Conservation (phyloP, 2,888 invertebrate genomes). For the Phymatocera aterrima region DNA sequence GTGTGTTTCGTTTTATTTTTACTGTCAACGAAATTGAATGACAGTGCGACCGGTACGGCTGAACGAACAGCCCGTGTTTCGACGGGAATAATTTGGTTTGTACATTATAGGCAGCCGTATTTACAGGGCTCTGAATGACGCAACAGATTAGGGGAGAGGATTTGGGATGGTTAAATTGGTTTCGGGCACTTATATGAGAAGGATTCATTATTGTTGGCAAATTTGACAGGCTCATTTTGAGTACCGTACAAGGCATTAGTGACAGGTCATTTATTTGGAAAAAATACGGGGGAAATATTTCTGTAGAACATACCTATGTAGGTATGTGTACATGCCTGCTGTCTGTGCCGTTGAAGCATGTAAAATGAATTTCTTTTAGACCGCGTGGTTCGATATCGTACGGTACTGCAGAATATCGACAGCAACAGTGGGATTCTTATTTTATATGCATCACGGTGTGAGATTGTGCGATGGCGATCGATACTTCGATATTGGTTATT, state of each 20-base stretch:
- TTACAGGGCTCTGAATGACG: not conserved
- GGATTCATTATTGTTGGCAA: not conserved
- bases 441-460: not conserved
- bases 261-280: no score
- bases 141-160: not conserved
- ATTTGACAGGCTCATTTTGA: no score
- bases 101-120: conserved; percentile 8
- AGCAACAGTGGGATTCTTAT: not conserved
- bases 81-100: not conserved
- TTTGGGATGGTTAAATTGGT: not conserved
- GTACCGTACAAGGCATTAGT: no score
- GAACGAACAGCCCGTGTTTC: not conserved
- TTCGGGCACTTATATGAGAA: not conserved
- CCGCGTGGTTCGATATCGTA: no score
- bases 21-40: not conserved
- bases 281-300: no score
- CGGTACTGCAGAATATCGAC: no score
- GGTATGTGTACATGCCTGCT: no score
- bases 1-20: no score
- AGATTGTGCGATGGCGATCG: conserved; percentile 3
- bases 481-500: conserved; percentile 28
- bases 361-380: no score
- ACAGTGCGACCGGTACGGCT: not conserved
- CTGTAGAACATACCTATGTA: no score
- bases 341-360: no score